Conservation (phyloP, 2,113 vertebrate genomes). For the Crotalus tigris region DNA sequence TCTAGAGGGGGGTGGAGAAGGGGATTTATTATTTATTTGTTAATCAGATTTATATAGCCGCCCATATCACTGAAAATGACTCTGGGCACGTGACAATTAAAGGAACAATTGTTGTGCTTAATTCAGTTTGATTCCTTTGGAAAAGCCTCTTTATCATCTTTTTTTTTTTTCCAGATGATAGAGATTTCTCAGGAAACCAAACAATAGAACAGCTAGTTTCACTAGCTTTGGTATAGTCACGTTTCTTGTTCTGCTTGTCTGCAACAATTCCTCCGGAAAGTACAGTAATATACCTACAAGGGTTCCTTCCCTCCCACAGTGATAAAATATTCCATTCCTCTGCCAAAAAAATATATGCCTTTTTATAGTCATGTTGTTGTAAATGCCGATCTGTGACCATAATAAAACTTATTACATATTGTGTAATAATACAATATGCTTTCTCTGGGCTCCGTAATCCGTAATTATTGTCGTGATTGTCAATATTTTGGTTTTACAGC, state of each 20-base stretch:
- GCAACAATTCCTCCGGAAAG: neutral
- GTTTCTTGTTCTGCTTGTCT: neutral
- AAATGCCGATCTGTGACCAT: neutral
- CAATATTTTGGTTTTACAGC: neutral
- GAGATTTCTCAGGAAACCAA: neutral
- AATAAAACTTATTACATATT: neutral
- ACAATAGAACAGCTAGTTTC: neutral
- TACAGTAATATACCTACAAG: neutral
- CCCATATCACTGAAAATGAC: too few species aligned
- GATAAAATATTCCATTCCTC: neutral
- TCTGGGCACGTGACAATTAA: too few species aligned
- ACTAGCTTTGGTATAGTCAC: neutral
- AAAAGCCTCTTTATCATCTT: neutral
- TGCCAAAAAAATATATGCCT: neutral
- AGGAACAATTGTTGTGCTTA: neutral
- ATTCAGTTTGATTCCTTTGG: neutral
- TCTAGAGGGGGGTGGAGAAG: too few species aligned
- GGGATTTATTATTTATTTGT: too few species aligned
- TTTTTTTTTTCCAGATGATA: neutral
- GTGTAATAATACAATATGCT: neutral
- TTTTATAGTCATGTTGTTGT: neutral
- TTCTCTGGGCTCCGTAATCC: neutral
- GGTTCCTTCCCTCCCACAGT: neutral
- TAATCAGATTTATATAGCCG: too few species aligned
- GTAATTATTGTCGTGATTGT: neutral